These are phyloP conservation scores for Ceyx erithaca DNA, from an alignment of 2,797 vertebrate species.

Conservation along the genomic window DNA sequence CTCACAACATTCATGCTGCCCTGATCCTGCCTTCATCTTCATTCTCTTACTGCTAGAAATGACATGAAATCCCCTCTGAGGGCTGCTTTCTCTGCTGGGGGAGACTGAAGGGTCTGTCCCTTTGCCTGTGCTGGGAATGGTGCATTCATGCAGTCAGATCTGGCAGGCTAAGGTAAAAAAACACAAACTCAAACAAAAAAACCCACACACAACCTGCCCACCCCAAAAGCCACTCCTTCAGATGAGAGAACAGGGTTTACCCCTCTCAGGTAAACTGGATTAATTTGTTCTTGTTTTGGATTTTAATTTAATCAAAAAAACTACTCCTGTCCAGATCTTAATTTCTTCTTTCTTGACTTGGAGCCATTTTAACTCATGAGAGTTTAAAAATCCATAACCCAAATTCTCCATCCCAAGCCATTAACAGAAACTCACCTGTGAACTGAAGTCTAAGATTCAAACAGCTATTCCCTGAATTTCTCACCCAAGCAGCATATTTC, in stretches of 20 bases:
- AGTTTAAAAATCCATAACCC: background rate
- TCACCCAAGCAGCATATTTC: background rate
- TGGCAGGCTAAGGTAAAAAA: too few species aligned
- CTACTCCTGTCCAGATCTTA: background rate
- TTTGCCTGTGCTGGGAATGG: too few species aligned
- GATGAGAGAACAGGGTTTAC: too few species aligned
- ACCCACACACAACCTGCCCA: too few species aligned
- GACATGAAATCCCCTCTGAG: background rate
- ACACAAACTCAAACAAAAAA: too few species aligned
- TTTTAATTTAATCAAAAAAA: too few species aligned
- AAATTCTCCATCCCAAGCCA: background rate
- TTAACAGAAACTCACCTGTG: background rate
- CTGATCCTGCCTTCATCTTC: background rate
- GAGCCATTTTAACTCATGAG: background rate
- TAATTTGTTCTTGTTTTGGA: too few species aligned
- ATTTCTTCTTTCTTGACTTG: background rate
- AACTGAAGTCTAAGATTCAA: background rate
- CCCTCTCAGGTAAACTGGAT: too few species aligned
- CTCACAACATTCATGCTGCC: background rate
- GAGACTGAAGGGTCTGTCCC: too few species aligned
- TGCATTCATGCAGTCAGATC: too few species aligned
- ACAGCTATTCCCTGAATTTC: background rate
- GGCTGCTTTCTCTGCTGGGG: background rate
- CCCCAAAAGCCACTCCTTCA: too few species aligned
- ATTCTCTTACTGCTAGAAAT: background rate